phyloP scores from a whole-genome alignment of 2,797 vertebrate genomes.

The Myotis pilosus region DNA sequence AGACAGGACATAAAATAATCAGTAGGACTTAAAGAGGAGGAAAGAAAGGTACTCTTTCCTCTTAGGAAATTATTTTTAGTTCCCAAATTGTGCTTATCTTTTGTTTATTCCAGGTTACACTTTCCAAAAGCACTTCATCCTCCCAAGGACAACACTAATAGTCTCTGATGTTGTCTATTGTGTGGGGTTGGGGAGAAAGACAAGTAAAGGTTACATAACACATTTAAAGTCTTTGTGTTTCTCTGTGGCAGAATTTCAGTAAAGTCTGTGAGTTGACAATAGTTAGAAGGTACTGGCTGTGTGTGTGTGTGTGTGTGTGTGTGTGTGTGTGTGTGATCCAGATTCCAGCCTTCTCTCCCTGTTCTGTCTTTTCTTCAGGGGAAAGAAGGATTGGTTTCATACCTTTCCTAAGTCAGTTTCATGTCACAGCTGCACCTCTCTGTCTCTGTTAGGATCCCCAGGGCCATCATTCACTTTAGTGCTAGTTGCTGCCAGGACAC shows the following conservation, averaged over 20 bases:
- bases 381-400: background rate
- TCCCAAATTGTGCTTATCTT: constrained; percentile 44
- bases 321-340: background rate
- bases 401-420: background rate
- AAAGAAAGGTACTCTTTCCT: constrained; percentile 38
- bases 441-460: background rate
- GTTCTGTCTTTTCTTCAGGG: background rate
- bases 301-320: background rate
- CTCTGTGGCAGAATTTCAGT: constrained; percentile 42
- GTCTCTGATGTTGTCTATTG: constrained; percentile 54
- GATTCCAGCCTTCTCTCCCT: background rate
- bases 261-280: background rate
- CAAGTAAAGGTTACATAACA: constrained; percentile 69
- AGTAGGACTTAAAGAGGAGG: background rate
- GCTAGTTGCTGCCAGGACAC: background rate
- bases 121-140: constrained; percentile 74
- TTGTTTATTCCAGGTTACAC: constrained; percentile 58
- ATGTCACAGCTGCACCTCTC: background rate
- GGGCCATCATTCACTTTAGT: background rate
- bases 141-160: constrained; percentile 67
- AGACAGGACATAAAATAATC: background rate
- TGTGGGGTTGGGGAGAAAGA: background rate
- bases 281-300: background rate
- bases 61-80: constrained; percentile 56
- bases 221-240: constrained; percentile 53